Percentiles rank a stretch among this genome's conserved stretches.
phyloP scores from a whole-genome alignment of 1,140 invertebrate species.

The Bombus terrestris region DNA sequence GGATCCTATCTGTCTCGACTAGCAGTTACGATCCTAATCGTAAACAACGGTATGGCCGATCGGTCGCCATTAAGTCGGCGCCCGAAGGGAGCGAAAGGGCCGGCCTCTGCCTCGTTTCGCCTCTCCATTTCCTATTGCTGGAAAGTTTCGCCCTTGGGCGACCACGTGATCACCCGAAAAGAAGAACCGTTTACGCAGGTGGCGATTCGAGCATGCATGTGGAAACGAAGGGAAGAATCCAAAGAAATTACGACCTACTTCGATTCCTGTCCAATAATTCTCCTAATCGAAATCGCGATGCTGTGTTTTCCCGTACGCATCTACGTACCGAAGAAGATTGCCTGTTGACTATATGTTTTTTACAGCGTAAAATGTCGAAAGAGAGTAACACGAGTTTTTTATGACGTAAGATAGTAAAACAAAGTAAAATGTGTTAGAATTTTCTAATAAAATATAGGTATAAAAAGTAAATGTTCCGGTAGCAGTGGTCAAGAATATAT shows the following conservation, averaged over 20 bases:
- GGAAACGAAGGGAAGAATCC: background rate
- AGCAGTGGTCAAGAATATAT: too few species aligned
- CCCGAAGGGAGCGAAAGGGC: conserved; percentile 16
- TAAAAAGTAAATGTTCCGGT: too few species aligned
- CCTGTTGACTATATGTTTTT: too few species aligned
- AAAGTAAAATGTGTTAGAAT: too few species aligned
- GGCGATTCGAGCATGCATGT: background rate
- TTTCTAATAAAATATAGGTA: too few species aligned
- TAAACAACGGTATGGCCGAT: conserved; percentile 49
- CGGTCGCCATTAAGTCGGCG: conserved; percentile 44
- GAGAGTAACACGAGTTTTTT: too few species aligned
- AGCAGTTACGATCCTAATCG: conserved; percentile 45
- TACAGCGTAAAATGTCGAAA: too few species aligned
- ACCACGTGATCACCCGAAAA: conserved; percentile 16
- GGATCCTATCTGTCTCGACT: conserved; percentile 17
- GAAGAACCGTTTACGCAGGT: conserved; percentile 21
- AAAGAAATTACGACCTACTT: background rate
- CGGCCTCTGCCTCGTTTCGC: background rate
- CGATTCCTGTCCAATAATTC: background rate
- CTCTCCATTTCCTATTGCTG: conserved; percentile 40
- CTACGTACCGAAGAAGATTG: background rate
- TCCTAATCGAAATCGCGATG: background rate
- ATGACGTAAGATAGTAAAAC: too few species aligned
- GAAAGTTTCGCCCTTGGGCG: conserved; percentile 31
- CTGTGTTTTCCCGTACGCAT: background rate